phyloP scores from a whole-genome alignment of 2,113 vertebrate species.

The Pica pica region DNA sequence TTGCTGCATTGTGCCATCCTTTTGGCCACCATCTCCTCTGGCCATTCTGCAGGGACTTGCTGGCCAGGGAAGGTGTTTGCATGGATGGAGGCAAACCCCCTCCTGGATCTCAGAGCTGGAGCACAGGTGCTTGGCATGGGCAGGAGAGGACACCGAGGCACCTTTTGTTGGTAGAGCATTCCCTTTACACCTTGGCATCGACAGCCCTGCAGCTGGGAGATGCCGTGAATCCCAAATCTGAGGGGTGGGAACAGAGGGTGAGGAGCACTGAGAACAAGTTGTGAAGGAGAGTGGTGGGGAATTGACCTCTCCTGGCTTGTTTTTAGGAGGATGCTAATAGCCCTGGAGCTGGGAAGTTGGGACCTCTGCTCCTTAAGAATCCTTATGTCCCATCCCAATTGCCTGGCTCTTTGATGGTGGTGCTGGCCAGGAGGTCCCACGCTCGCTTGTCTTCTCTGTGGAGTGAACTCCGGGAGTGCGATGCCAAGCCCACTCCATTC shows the following conservation, averaged over 20 bases:
- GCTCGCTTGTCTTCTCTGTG: accelerated
- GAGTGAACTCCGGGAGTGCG: accelerated
- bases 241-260: background rate
- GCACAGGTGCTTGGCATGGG: background rate
- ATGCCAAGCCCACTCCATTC: background rate
- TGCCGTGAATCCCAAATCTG: background rate
- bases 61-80: background rate
- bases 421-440: background rate
- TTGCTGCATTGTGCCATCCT: accelerated
- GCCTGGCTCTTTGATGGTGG: background rate
- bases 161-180: background rate
- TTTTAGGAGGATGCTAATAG: background rate
- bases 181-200: background rate
- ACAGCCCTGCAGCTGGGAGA: background rate
- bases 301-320: background rate
- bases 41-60: background rate
- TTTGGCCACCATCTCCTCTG: background rate
- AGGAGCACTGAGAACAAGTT: background rate
- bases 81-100: background rate
- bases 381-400: background rate
- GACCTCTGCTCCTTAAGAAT: background rate
- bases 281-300: background rate
- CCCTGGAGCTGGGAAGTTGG: background rate
- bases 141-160: background rate
- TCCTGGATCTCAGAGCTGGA: background rate